These are phyloP conservation scores for Eupithecia dodoneata DNA, from an alignment of 2,888 invertebrate species.

Conservation along the genomic window DNA sequence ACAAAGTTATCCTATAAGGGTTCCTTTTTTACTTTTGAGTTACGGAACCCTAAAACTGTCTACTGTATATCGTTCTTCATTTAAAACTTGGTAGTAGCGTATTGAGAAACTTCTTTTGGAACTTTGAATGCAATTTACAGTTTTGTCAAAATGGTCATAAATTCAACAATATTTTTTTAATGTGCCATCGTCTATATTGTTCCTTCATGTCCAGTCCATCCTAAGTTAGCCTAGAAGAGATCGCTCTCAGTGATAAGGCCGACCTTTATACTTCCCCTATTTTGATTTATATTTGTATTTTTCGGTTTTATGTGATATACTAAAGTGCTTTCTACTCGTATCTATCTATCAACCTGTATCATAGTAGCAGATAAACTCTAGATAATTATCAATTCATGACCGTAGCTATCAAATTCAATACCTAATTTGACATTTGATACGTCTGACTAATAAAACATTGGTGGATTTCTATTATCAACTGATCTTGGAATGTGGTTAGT, in stretches of 20 bases:
- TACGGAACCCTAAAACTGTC: too few species aligned
- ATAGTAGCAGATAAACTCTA: neutral
- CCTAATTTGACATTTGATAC: constrained; percentile 11
- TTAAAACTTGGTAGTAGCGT: neutral
- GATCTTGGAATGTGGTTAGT: constrained; percentile 30
- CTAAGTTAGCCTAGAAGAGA: too few species aligned
- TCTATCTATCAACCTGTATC: neutral
- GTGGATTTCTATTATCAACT: constrained; percentile 8
- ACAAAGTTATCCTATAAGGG: too few species aligned
- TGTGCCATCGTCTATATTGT: too few species aligned
- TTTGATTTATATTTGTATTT: too few species aligned
- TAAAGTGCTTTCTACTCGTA: too few species aligned
- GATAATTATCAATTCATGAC: constrained; percentile 6
- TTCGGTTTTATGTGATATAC: too few species aligned
- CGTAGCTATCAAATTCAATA: constrained; percentile 10
- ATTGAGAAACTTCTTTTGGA: neutral
- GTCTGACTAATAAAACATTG: constrained; percentile 17
- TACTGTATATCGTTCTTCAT: neutral
- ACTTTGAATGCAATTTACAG: neutral
- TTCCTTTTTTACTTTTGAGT: too few species aligned
- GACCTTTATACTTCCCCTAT: too few species aligned
- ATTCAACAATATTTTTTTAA: too few species aligned
- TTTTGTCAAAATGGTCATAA: neutral
- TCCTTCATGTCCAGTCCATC: too few species aligned
- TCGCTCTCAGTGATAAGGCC: too few species aligned